Evolutionary conservation across 2,113 vertebrate genomes (phyloP), one percentile per base, ranked within the genome.

Genomic region (Eidolon helvum): DNA sequence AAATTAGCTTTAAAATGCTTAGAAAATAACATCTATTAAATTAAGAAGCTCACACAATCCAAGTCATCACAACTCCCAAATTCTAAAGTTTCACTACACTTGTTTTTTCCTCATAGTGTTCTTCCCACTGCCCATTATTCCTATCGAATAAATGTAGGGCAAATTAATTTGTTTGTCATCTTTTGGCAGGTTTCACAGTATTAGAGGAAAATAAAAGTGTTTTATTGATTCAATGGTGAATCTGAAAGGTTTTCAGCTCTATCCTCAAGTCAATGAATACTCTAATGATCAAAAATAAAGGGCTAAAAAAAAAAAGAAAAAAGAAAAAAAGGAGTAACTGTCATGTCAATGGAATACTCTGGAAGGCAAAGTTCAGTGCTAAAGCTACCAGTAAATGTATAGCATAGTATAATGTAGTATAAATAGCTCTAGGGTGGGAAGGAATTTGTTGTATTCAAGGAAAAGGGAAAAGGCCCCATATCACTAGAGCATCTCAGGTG

Each of bases 161-260:
- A 94, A 97, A 97, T 97, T 97, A 97, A 97, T 97, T 97, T 91
- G 57, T 75, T 91, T 96, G 85, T 97, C 72, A 92, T 92, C 90
- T 96, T 97, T 90, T 91, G 94, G 84, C 90, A 96, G 48, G 90
- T 96, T 93, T 97, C 79, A 90, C 4, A 50, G 79, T 80, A 95
- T 91, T 61, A 92, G 50, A 91, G 78, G 84, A 94, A 97, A 97
- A 97, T 61, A 95, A 95, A 97, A 95, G 75, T 78, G 87, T 85
- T 97, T 92, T 96, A 97, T 96, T 96, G 97, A 97, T 97, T 96
- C 19, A 10, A 87, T n/a, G 40, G 95, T 96, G 74, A 96, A 87
- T 97, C 83, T 87, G 91, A 97, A 97, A 96, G 74, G 90, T 90
- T 97, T 97, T 97, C 53, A 63, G 61, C 95, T 95, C 61, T 87